A percentile compares a stretch with the other conserved stretches of the same genome.
phyloP scores from a whole-genome alignment of 2,113 vertebrate genomes.

The Crypturellus undulatus region DNA sequence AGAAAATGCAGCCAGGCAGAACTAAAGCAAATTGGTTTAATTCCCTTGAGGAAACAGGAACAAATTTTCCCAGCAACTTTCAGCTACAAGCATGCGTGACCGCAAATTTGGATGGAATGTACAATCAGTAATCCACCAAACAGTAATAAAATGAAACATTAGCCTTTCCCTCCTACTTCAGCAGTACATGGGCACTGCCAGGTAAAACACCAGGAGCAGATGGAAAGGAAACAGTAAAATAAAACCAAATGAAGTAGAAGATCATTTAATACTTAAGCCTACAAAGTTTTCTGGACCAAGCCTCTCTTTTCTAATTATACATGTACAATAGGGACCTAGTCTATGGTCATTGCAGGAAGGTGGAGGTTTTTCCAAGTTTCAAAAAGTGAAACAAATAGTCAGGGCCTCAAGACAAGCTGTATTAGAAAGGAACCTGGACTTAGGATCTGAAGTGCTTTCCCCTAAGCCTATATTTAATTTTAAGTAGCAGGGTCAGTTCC shows the following conservation, averaged over 20 bases:
- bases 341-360: background rate
- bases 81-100: conserved; percentile 54
- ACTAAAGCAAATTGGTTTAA: conserved; percentile 84
- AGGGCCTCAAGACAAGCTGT: background rate
- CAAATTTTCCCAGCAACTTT: conserved; percentile 79
- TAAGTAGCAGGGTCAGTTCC: background rate
- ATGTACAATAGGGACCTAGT: background rate
- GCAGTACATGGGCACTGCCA: conserved; percentile 12
- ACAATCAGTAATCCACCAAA: conserved; percentile 51
- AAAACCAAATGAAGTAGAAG: conserved; percentile 3
- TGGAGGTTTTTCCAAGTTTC: background rate
- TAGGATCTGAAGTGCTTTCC: background rate
- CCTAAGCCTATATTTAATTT: background rate
- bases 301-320: background rate
- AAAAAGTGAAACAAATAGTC: background rate
- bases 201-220: conserved; percentile 41
- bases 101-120: conserved; percentile 56
- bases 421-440: background rate
- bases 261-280: background rate
- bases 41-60: conserved; percentile 74
- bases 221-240: conserved; percentile 34
- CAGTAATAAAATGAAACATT: conserved; percentile 65
- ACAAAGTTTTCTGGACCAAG: background rate
- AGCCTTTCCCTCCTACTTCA: conserved; percentile 17
- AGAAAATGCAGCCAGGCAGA: conserved; percentile 82